Evolutionary conservation across 1,140 invertebrate genomes (phyloP).

Genomic region (Antheraea mylitta): DNA sequence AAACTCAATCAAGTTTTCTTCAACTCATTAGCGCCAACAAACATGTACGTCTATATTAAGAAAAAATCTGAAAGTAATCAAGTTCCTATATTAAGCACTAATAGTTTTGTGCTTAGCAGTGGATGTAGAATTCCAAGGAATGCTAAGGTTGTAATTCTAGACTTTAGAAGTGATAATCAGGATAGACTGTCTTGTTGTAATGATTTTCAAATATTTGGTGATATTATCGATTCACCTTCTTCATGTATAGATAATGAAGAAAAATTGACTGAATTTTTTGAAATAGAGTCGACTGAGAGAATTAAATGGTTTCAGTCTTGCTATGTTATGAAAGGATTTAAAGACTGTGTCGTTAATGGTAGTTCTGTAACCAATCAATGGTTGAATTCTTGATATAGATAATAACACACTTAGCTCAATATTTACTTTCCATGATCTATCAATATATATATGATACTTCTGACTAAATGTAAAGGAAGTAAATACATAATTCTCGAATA

Average conservation of each 20-base stretch:
- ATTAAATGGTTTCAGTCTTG: conserved; percentile 62
- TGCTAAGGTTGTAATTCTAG: conserved; percentile 50
- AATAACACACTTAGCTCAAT: conserved; percentile 2
- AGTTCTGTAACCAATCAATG: conserved; percentile 60
- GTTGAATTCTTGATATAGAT: conserved; percentile 39
- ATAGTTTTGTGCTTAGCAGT: conserved; percentile 48
- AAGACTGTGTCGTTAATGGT: conserved; percentile 65
- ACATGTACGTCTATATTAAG: conserved; percentile 63
- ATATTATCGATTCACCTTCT: conserved; percentile 34
- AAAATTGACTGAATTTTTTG: conserved; percentile 36
- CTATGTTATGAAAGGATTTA: conserved; percentile 71
- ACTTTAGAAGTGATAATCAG: conserved; percentile 44
- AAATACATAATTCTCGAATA: no score
- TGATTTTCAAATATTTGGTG: conserved; percentile 60
- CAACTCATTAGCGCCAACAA: conserved; percentile 53
- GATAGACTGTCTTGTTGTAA: conserved; percentile 56
- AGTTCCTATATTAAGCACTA: conserved; percentile 41
- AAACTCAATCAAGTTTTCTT: conserved; percentile 53
- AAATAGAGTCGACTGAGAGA: conserved; percentile 54
- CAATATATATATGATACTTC: no score
- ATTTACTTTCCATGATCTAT: no score
- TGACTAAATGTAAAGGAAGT: no score
- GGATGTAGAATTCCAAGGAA: conserved; percentile 56
- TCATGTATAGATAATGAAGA: conserved; percentile 33
- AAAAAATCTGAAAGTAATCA: conserved; percentile 39